Evolutionary conservation across 2,113 vertebrate genomes (phyloP), one percentile per base, ranked within the genome.

Genomic region (Amphilophus citrinellus): DNA sequence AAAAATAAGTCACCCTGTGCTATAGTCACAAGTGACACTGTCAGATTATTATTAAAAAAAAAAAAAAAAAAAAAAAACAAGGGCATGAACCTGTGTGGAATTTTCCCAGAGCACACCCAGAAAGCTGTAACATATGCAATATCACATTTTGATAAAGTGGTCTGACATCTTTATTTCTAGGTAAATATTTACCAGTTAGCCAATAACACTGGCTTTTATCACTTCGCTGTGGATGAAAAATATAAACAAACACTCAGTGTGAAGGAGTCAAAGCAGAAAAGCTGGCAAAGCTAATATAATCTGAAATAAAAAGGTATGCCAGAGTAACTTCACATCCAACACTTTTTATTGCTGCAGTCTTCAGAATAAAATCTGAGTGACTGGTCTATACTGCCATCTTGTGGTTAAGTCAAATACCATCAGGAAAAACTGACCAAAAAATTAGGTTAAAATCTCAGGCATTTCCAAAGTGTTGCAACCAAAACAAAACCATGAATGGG

Each of bases 361-460:
- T 61, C 7, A 50, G 44, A 57, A 15, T 30, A 8, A 59, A 0
- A 18, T n/a, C 63, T 11, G 35, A 79, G 37, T 3, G 27, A 44
- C 27, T 30, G 57, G 62, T 32, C 14, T 71, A 20, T 78, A 22
- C 90, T 88, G 90, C 94, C 95, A 93, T 66, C 95, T 80, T 77
- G 92, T 95, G 95, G 92, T 58, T 24, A 76, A 8, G 4, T 13
- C 4, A 30, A 57, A 14, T 1, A 80, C 1, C 14, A 32, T 18
- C 37, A 56, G 20, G 0, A 14, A 53, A 32, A 71, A 30, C 65
- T 7, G 24, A 71, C 24, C 65, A 35, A 17, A 24, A n/a, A 50
- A 10, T 3, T 0, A 47, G 6, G 22, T 63, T 30, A 7, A 39
- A 0, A 30, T 60, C 35, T 10, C 60, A 4, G 7, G 6, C 7